phyloP scores from a whole-genome alignment of 1,140 invertebrate genomes.

The Orius insidiosus region DNA sequence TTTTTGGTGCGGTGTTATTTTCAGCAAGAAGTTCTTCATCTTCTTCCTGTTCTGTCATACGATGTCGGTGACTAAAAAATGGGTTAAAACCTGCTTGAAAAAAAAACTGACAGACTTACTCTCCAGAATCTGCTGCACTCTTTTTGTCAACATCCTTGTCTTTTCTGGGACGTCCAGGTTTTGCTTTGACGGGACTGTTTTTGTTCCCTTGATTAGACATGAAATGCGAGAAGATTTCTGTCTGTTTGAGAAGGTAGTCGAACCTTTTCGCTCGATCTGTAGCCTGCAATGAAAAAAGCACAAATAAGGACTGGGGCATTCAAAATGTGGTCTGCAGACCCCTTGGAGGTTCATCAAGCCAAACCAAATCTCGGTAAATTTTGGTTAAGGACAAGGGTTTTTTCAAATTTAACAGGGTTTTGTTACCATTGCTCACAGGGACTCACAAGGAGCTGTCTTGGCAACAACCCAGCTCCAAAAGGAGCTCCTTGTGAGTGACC shows the following conservation, averaged over 20 bases:
- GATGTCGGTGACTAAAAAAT: constrained; percentile 72
- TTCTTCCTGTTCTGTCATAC: constrained; percentile 98
- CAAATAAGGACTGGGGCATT: background rate
- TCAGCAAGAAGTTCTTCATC: constrained; percentile 94
- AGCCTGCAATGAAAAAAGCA: constrained; percentile 27
- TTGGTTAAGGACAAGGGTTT: background rate
- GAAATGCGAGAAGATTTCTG: constrained; percentile 96
- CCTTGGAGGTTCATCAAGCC: too few species aligned
- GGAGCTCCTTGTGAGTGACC: too few species aligned
- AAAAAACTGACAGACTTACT: constrained; percentile 45
- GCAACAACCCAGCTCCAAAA: background rate
- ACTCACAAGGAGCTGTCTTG: background rate
- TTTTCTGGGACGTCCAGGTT: constrained; percentile 68
- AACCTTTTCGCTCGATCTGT: constrained; percentile 77
- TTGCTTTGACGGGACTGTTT: constrained; percentile 49
- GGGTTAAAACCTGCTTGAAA: constrained; percentile 61
- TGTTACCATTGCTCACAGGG: background rate
- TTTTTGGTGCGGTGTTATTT: constrained; percentile 54
- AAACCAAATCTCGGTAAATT: background rate
- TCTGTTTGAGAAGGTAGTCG: constrained; percentile 89
- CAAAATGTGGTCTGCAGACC: background rate
- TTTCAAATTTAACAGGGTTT: background rate
- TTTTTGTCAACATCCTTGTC: constrained; percentile 26
- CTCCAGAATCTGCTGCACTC: constrained; percentile 33
- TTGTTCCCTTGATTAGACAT: constrained; percentile 62